These are phyloP conservation scores for Phymatocera aterrima DNA, from an alignment of 2,888 invertebrate species.

Conservation along the genomic window DNA sequence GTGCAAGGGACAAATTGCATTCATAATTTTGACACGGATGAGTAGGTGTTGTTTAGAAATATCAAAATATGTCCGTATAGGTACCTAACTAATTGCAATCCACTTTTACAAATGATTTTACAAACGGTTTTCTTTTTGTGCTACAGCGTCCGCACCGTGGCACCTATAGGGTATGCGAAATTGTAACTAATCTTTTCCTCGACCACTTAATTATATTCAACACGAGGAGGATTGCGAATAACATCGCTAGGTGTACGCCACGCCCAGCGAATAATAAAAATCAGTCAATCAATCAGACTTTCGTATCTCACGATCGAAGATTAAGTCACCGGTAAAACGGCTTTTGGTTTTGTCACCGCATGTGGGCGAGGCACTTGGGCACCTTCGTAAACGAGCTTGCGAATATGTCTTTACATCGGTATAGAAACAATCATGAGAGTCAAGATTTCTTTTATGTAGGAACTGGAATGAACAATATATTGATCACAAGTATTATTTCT, in stretches of 20 bases:
- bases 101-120: too few species aligned
- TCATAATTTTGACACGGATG: too few species aligned
- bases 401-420: background rate
- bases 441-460: background rate
- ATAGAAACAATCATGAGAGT: background rate
- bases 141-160: too few species aligned
- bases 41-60: background rate
- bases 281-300: constrained; percentile 71
- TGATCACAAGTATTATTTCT: too few species aligned
- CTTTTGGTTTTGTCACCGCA: background rate
- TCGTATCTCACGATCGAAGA: constrained; percentile 52
- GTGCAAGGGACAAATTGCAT: too few species aligned
- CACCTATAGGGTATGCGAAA: background rate
- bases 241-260: constrained; percentile 56
- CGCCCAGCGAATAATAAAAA: constrained; percentile 72
- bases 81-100: too few species aligned
- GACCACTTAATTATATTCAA: constrained; percentile 53
- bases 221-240: constrained; percentile 65
- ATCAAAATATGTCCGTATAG: too few species aligned
- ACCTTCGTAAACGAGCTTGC: background rate
- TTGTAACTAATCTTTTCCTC: constrained; percentile 9
- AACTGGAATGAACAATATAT: too few species aligned
- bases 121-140: too few species aligned
- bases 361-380: constrained; percentile 13
- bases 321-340: background rate